Conservation (phyloP, 2,113 vertebrate genomes). For the Heloderma charlesbogerti region DNA sequence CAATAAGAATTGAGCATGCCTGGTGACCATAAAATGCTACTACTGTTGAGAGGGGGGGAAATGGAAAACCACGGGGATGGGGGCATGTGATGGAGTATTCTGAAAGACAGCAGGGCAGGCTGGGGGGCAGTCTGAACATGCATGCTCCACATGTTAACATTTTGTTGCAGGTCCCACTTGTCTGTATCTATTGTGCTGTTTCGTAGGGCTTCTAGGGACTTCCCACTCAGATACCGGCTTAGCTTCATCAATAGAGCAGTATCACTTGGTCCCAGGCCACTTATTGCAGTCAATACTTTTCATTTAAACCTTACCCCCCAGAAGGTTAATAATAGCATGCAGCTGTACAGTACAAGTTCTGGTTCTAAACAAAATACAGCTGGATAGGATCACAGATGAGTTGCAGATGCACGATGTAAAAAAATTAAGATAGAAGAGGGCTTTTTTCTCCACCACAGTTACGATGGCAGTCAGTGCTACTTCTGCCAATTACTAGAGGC, state of each 20-base stretch:
- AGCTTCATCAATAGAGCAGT: neutral
- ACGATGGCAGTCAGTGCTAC: conserved; percentile 28
- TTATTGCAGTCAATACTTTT: conserved; percentile 53
- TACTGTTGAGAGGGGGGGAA: no score
- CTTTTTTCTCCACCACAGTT: conserved; percentile 4
- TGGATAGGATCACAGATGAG: conserved; percentile 69
- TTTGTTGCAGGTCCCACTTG: neutral
- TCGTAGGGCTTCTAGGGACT: neutral
- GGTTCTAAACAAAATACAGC: conserved; percentile 72
- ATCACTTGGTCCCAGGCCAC: no score
- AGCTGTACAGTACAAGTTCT: conserved; percentile 72
- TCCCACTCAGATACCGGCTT: neutral
- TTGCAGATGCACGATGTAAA: conserved; percentile 63
- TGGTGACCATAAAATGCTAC: no score
- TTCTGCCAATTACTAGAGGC: conserved; percentile 50
- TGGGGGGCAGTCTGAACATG: neutral
- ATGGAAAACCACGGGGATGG: no score
- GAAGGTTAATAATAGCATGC: conserved; percentile 67
- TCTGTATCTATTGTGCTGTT: neutral
- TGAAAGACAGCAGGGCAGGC: no score
- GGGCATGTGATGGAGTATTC: no score
- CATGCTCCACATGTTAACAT: neutral
- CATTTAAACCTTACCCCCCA: conserved; percentile 67
- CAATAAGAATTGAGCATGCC: no score
- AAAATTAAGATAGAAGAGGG: conserved; percentile 50